Evolutionary conservation across 2,797 vertebrate genomes (phyloP), one percentile per base, ranked within the genome.

Genomic region (Poeciliopsis presidionis): DNA sequence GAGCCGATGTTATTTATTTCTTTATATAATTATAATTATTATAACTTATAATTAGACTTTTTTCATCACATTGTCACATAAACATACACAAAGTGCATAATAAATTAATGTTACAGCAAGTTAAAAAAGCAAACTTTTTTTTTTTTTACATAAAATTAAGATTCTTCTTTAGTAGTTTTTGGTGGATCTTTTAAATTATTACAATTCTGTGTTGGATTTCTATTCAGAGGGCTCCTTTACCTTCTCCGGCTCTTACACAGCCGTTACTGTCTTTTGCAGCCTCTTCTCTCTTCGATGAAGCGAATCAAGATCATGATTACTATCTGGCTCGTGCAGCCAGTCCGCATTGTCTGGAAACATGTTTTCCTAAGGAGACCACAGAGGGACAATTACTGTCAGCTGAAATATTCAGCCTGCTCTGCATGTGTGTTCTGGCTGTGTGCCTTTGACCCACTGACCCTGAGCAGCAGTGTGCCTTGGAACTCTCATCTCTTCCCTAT

Each of bases 371-470:
- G 86, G 90, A 91, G 90, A 86, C 90, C 92, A 81, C 92, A 92
- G 92, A 92, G 90, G 90, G 93, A 92, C 90, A 90, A 93, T 94
- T 93, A 92, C 89, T 92, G 90, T 93, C 92, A 92, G 88, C 91
- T 92, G 87, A 92, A 90, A 88, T 93, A 87, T 92, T 93, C 92
- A 88, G 90, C 81, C 87, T 89, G 89, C 91, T 90, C 90, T 90
- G 90, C 90, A 85, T 94, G 91, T 94, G 94, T 94, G 93, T 91
- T 93, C 92, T 93, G 94, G 92, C 91, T 89, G 82, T 61, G 76
- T 90, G 92, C 90, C 93, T 84, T 85, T 92, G 90, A 94, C 93
- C 92, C 85, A 91, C 86, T 93, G 91, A 95, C 93, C 93, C 87
- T 74, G 81, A 87, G 91, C 88, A 89, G 90, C 90, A 90, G 89